Conservation (phyloP, 2,113 vertebrate genomes). For the Empidonax traillii region DNA sequence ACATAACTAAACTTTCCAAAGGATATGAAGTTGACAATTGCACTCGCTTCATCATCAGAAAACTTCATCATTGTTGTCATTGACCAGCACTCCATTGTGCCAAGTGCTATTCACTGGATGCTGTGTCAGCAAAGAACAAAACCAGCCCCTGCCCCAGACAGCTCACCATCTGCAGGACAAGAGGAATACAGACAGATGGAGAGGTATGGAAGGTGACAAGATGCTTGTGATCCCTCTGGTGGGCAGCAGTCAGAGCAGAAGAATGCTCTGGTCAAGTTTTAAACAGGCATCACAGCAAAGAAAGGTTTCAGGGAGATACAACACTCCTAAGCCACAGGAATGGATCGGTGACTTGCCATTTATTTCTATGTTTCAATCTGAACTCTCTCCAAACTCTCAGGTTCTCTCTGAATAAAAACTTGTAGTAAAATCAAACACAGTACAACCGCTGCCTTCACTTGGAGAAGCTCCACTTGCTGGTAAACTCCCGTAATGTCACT, state of each 20-base stretch:
- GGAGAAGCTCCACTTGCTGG: neutral
- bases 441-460: neutral
- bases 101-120: neutral
- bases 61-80: conserved; percentile 1
- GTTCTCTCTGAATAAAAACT: neutral
- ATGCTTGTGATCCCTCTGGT: neutral
- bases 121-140: neutral
- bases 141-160: neutral
- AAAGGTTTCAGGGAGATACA: neutral
- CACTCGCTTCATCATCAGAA: conserved; percentile 37
- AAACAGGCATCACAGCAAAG: neutral
- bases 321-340: neutral
- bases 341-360: neutral
- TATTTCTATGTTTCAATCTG: neutral
- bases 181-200: neutral
- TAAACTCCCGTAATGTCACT: neutral
- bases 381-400: neutral
- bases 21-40: neutral
- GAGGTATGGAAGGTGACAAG: conserved; percentile 13
- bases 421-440: neutral
- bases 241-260: neutral
- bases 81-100: neutral
- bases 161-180: conserved; percentile 30
- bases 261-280: neutral
- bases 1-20: neutral